Evolutionary conservation across 2,888 invertebrate species (phyloP), one percentile per base, ranked within the genome.

Genomic region (Anthophora plumipes): DNA sequence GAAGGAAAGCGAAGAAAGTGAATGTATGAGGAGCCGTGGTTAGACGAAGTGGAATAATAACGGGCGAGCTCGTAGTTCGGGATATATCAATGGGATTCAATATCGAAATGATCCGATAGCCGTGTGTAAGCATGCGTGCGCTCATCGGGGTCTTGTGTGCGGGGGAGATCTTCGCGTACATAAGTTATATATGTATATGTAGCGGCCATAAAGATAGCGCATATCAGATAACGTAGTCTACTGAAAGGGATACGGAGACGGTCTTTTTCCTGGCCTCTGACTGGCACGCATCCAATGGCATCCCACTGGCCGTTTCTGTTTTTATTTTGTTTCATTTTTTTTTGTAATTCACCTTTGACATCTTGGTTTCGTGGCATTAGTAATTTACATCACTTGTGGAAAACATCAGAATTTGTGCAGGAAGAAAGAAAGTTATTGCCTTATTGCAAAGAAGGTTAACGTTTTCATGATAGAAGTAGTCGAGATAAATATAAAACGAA

Each of bases 151-250:
- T 54, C 64, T 59, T 71, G 48, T 55, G 57, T 64, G 69, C 63
- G 67, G 25, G 68, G 80, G 54, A 31, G 31, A 73, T 66, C 68
- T 39, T 52, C 37, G 63, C 63, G 67, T 75, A 80, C 68, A 78
- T 77, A 81, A 81, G 72, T 81, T 64, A 63, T 83, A 80, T 86
- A 80, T 31, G 31, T 31, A 31, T 85, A 87, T 84, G 84, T 87
- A 85, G 82, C 78, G 73, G 83, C 88, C 84, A 90, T 91, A 91
- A 91, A 91, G 91, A 91, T 91, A 91, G 86, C 90, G 79, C 89
- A 68, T 81, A 85, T 90, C 88, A 85, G 86, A 89, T 88, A 89
- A 73, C 74, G 61, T 66, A 74, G 54, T 63, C 70, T 72, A 68
- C 69, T 39, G 77, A 77, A 77, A 73, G 64, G 72, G 72, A 79